Conservation (phyloP, 2,888 invertebrate species). For the Eupeodes latifasciatus region DNA sequence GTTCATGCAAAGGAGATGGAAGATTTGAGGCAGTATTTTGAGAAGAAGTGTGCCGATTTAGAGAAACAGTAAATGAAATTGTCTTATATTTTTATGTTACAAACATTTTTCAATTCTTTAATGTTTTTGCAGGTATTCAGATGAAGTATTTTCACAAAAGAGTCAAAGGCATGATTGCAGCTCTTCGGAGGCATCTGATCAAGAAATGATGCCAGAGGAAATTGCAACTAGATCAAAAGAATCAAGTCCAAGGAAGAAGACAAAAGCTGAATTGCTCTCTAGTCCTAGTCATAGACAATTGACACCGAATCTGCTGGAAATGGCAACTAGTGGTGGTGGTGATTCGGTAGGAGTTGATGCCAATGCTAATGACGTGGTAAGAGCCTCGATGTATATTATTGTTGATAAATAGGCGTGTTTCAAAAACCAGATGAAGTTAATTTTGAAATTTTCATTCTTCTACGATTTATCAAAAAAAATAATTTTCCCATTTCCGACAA, state of each 20-base stretch:
- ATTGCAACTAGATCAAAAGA: constrained; percentile 78
- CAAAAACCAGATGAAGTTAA: too few relatives aligned
- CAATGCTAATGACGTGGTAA: constrained; percentile 76
- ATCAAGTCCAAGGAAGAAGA: constrained; percentile 81
- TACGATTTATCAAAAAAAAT: too few relatives aligned
- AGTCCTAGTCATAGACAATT: constrained; percentile 84
- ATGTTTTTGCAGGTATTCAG: constrained; percentile 85
- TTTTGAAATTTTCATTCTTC: too few relatives aligned
- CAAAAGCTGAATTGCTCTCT: constrained; percentile 81
- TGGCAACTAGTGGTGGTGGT: constrained; percentile 76
- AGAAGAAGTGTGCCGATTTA: constrained; percentile 91
- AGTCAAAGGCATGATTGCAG: constrained; percentile 86
- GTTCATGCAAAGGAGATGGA: constrained; percentile 92
- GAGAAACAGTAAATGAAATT: constrained; percentile 88
- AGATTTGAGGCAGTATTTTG: constrained; percentile 91
- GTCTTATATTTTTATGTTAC: neutral
- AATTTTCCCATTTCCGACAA: too few relatives aligned
- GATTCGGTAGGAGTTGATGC: constrained; percentile 77
- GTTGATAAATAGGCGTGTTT: neutral
- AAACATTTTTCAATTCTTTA: constrained; percentile 7
- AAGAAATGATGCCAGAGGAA: constrained; percentile 82
- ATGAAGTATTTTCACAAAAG: constrained; percentile 88
- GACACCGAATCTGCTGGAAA: constrained; percentile 79
- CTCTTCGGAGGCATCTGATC: constrained; percentile 82
- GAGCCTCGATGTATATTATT: neutral